Conservation (phyloP, 2,797 vertebrate genomes). For the Meda fulgida region DNA sequence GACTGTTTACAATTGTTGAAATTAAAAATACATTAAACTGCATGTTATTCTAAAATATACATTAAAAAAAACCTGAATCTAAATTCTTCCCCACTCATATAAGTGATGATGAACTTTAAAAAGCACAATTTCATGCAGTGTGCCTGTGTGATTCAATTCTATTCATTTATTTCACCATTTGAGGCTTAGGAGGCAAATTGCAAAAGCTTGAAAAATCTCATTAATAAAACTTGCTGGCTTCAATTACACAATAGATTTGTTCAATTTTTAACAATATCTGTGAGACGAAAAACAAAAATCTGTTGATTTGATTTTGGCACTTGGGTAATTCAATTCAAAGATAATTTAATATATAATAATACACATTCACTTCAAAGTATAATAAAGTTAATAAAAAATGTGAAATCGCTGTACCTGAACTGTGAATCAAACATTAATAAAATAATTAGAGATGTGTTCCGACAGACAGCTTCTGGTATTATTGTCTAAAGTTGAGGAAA, state of each 20-base stretch:
- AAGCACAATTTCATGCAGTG: slow-evolving; percentile 29
- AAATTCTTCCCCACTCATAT: background rate
- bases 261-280: slow-evolving; percentile 66
- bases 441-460: slow-evolving; percentile 76
- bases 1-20: background rate
- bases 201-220: slow-evolving; percentile 50
- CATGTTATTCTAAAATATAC: background rate
- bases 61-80: background rate
- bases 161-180: slow-evolving; percentile 46
- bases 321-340: slow-evolving; percentile 76
- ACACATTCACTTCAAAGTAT: slow-evolving; percentile 75
- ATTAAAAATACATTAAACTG: background rate
- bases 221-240: slow-evolving; percentile 39
- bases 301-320: slow-evolving; percentile 70
- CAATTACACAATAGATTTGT: slow-evolving; percentile 59
- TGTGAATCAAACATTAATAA: slow-evolving; percentile 79
- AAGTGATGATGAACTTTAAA: slow-evolving; percentile 27
- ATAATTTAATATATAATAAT: slow-evolving; percentile 70
- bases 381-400: slow-evolving; percentile 78
- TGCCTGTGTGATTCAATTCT: slow-evolving; percentile 32
- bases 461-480: slow-evolving; percentile 75
- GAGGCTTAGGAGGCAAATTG: slow-evolving; percentile 9
- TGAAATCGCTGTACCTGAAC: slow-evolving; percentile 81
- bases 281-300: slow-evolving; percentile 64
- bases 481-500: slow-evolving; percentile 82